Base-by-base conservation (phyloP, 2,113 vertebrate genomes). In the Beaufortia kweichowensis region DNA sequence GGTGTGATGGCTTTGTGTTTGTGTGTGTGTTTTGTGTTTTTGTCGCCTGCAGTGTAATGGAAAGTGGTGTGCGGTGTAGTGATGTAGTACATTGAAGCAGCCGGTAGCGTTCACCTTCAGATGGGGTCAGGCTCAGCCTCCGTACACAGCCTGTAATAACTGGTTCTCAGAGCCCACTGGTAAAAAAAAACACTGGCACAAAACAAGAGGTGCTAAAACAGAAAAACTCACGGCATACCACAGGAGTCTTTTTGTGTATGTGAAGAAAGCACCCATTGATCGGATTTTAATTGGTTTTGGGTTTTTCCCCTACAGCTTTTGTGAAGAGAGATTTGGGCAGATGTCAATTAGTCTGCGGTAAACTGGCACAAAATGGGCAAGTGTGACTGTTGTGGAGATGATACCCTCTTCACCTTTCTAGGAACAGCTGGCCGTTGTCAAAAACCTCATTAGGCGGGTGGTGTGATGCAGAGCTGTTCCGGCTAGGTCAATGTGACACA, bases 51-150 rank as follows among this genome's bases (percentile, higher is more conserved):
- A 74, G 80, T 75, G 72, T 82, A 84, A 82, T 80, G 78, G 78
- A 78, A 74, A 61, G 71, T 6, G 19, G 57, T 61, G 84, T 81
- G 57, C 61, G 56, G 65, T 80, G 85, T 75, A 76, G 56, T 89
- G 83, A 86, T 85, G 83, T 82, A 86, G 83, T 80, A 84, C 57
- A 56, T 81, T 80, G 79, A 81, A 82, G 75, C 80, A 79, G 84
- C 87, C 70, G 28, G 79, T 79, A 83, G 87, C 70, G 57, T 82
- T 91, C 86, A 90, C 91, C 88, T 89, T 90, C 87, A 89, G 83
- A 87, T 77, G 81, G 81, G 86, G 86, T 90, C 85, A 84, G 69
- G 79, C 72, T 82, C 71, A 81, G 84, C 83, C 85, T 83, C 81
- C 80, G 82, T 90, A 89, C 91, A 85, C 79, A 81, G 80, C 80